Evolutionary conservation across 1,140 invertebrate species (phyloP).

Genomic region (Ceratina calcarata): DNA sequence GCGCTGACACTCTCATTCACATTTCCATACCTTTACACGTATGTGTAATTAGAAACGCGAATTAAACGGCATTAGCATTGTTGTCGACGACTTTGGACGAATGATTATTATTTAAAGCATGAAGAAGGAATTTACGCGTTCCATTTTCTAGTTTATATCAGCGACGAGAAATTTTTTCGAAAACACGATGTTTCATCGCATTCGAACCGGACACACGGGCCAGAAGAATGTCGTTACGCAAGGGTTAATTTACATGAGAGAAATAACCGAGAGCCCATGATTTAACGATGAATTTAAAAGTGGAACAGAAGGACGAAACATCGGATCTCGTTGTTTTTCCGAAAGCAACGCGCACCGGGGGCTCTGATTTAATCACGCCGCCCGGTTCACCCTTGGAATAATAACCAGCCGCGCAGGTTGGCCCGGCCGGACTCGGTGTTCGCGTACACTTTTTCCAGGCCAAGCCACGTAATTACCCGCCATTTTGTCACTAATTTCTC

Average conservation of each 20-base stretch:
- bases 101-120: too few species aligned
- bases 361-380: conserved; percentile 11
- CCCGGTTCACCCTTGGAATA: conserved; percentile 3
- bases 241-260: background rate
- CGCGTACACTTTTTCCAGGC: background rate
- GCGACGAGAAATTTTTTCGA: too few species aligned
- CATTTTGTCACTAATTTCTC: conserved; percentile 16
- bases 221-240: background rate
- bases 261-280: background rate
- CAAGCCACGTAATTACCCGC: background rate
- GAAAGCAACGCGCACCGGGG: background rate
- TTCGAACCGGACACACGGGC: too few species aligned
- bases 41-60: too few species aligned
- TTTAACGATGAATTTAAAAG: conserved; percentile 22
- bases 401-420: background rate
- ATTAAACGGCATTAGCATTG: too few species aligned
- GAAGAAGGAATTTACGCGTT: too few species aligned
- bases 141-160: too few species aligned
- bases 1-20: too few species aligned
- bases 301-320: background rate
- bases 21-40: too few species aligned
- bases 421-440: background rate
- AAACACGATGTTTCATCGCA: too few species aligned
- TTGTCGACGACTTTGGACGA: too few species aligned
- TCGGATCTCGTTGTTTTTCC: conserved; percentile 15